Evolutionary conservation across 1,140 invertebrate genomes (phyloP).

Genomic region (Amyelois transitella): DNA sequence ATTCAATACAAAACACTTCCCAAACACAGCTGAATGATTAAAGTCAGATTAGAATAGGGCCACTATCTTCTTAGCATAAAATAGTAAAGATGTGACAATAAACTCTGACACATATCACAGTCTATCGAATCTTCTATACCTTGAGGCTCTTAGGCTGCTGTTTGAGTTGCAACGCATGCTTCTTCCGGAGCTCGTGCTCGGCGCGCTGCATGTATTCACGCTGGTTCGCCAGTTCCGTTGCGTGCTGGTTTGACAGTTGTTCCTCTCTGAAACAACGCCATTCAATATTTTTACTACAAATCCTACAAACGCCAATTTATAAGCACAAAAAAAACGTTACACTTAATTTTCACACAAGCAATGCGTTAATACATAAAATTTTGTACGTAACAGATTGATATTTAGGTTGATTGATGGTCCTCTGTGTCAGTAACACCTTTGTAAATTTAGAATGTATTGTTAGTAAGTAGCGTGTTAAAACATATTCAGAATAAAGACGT

Average conservation of each 20-base stretch:
- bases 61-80: background rate
- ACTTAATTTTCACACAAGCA: too few relatives aligned
- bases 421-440: too few relatives aligned
- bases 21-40: too few relatives aligned
- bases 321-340: too few relatives aligned
- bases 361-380: too few relatives aligned
- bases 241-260: constrained; percentile 91
- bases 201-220: constrained; percentile 96
- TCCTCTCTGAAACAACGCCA: constrained; percentile 81
- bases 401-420: too few relatives aligned
- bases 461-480: background rate
- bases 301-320: too few relatives aligned
- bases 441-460: too few relatives aligned
- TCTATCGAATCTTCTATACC: too few relatives aligned
- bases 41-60: background rate
- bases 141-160: constrained; percentile 99
- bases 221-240: constrained; percentile 96
- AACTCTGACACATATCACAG: too few relatives aligned
- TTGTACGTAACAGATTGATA: too few relatives aligned
- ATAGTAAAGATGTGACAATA: too few relatives aligned
- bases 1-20: background rate
- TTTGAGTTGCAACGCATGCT: constrained; percentile 97
- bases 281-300: background rate
- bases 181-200: constrained; percentile 95
- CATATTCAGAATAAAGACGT: background rate